Conservation (phyloP, 2,113 vertebrate species). For the Vulpes lagopus region DNA sequence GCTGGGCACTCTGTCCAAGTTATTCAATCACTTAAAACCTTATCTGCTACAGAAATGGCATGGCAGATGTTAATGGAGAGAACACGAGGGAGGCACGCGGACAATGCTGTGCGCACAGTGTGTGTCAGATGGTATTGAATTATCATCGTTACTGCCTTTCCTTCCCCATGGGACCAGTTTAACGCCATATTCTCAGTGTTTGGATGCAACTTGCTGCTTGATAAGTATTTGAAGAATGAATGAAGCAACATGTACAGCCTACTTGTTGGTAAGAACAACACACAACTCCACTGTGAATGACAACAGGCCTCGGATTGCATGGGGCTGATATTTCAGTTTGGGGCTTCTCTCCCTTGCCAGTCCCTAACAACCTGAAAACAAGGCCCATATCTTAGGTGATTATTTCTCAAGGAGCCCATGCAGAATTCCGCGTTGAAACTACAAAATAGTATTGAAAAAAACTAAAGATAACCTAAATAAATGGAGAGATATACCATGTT, state of each 20-base stretch:
- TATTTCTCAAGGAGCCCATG: neutral
- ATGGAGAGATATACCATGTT: neutral
- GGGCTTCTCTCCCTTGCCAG: neutral
- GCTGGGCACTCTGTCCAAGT: neutral
- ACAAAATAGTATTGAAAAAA: neutral
- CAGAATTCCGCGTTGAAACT: neutral
- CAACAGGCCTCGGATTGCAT: neutral
- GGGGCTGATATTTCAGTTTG: neutral
- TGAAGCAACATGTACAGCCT: fast-evolving
- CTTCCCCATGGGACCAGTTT: neutral
- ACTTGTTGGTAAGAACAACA: no score
- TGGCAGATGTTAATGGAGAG: neutral
- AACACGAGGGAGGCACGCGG: neutral
- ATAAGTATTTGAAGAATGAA: neutral
- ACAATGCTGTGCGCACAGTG: neutral
- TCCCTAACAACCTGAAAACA: no score
- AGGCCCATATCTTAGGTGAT: no score
- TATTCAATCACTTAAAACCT: neutral
- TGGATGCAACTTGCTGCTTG: neutral
- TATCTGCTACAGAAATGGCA: neutral
- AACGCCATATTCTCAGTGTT: neutral
- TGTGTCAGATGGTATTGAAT: neutral
- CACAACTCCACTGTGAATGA: neutral
- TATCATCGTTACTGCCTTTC: fast-evolving
- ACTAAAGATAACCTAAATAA: neutral